Percentiles rank a stretch among this genome's conserved stretches.
These are phyloP conservation scores for Hydrozoanthus gracilis DNA, from an alignment of 92 coral and sea anemone genomes.

Conservation along the genomic window DNA sequence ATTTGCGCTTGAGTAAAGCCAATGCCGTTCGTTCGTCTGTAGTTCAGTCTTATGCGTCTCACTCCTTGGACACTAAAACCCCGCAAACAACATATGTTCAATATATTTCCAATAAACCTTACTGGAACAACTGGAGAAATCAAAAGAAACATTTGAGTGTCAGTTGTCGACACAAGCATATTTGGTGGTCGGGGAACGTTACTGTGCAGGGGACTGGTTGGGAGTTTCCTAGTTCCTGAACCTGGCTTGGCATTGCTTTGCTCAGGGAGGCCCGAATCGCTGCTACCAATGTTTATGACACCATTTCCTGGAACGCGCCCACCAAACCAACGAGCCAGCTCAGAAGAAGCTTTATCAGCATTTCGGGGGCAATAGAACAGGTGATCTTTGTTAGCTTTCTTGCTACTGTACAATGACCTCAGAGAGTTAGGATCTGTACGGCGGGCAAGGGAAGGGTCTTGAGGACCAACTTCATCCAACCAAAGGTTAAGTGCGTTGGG, in stretches of 20 bases:
- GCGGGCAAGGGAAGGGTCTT: constrained; percentile 79
- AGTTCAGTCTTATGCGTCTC: constrained; percentile 71
- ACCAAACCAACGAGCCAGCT: constrained; percentile 94
- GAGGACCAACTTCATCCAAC: constrained; percentile 91
- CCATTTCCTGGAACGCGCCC: constrained; percentile 90
- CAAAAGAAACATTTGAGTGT: constrained; percentile 69
- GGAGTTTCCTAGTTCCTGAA: constrained; percentile 52
- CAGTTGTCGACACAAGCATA: constrained; percentile 76
- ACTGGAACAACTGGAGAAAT: constrained; percentile 87
- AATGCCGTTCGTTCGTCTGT: constrained; percentile 65
- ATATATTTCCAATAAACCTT: constrained; percentile 71
- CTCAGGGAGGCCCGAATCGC: constrained; percentile 31
- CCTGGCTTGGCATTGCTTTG: constrained; percentile 38
- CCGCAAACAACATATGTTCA: constrained; percentile 72
- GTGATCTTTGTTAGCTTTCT: constrained; percentile 67
- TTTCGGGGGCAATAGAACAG: constrained; percentile 94
- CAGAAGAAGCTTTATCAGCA: constrained; percentile 65
- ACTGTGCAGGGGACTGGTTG: constrained; percentile 73
- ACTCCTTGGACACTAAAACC: constrained; percentile 83
- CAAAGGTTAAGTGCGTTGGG: constrained; percentile 78
- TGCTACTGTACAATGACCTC: constrained; percentile 79
- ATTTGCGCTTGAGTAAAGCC: constrained; percentile 82
- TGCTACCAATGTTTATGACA: constrained; percentile 65
- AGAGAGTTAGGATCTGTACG: constrained; percentile 89
- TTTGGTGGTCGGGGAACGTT: constrained; percentile 83